phyloP scores from a whole-genome alignment of 1,140 invertebrate genomes.

The Bombus ignitus region DNA sequence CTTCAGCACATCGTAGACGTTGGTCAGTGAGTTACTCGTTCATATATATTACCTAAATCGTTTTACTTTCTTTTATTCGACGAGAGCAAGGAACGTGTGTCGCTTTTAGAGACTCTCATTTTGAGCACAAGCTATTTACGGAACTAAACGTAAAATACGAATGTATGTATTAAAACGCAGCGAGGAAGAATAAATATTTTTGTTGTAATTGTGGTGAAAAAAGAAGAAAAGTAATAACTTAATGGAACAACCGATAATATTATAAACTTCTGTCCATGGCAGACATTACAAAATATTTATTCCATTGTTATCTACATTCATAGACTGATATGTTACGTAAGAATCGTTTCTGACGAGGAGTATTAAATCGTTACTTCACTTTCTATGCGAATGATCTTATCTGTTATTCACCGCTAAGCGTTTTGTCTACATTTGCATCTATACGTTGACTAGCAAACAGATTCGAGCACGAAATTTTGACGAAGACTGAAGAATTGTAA shows the following conservation, averaged over 20 bases:
- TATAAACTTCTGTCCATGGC: accelerated
- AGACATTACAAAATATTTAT: neutral
- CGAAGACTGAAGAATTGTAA: neutral
- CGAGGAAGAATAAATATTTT: neutral
- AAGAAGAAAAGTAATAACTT: neutral
- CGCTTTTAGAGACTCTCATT: neutral
- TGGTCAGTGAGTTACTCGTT: slow-evolving; percentile 85
- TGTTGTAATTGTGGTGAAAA: too few relatives aligned
- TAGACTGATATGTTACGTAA: neutral
- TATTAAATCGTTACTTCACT: neutral
- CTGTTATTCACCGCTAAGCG: neutral
- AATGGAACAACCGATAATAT: neutral
- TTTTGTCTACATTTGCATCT: neutral
- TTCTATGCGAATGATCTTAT: neutral
- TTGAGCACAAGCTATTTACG: neutral
- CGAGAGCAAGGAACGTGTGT: neutral
- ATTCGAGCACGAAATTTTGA: neutral
- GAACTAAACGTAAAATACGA: neutral
- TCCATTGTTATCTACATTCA: too few relatives aligned
- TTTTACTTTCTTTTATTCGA: slow-evolving; percentile 6
- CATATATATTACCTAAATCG: slow-evolving; percentile 24
- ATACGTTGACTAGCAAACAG: neutral
- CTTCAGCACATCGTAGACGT: slow-evolving; percentile 95
- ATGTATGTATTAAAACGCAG: neutral
- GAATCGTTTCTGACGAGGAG: neutral